Conservation (phyloP, 2,797 vertebrate species). For the Lateolabrax maculatus region DNA sequence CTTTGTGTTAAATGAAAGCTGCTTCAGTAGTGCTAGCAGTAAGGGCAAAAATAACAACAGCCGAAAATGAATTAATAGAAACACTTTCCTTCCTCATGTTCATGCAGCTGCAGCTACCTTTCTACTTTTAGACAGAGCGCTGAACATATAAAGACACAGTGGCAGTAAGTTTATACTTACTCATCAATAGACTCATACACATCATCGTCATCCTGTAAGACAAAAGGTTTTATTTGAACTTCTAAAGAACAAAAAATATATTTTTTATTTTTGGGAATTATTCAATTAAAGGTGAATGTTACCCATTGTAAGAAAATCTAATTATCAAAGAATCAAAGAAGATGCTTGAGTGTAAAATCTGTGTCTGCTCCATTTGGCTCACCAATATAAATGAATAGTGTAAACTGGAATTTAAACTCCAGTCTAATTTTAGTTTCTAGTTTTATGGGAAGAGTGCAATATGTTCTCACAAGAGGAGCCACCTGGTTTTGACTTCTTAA, state of each 20-base stretch:
- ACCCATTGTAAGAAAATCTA: neutral
- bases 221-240: conserved; percentile 21
- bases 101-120: conserved; percentile 10
- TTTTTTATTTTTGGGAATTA: no score
- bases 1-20: neutral
- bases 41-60: conserved; percentile 33
- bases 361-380: neutral
- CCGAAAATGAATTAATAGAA: neutral
- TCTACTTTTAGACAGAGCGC: neutral
- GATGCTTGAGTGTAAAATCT: neutral
- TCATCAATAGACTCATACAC: conserved; percentile 85
- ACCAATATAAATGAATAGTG: neutral
- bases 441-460: neutral
- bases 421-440: neutral
- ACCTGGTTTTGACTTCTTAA: neutral
- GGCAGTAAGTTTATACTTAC: conserved; percentile 73
- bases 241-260: neutral
- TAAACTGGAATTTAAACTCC: neutral
- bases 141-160: neutral
- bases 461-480: neutral
- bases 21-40: neutral
- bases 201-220: conserved; percentile 78
- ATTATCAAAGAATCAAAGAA: neutral
- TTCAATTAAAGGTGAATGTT: neutral
- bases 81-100: neutral